phyloP scores from a whole-genome alignment of 2,888 invertebrate species.

The Bellardia pandia region DNA sequence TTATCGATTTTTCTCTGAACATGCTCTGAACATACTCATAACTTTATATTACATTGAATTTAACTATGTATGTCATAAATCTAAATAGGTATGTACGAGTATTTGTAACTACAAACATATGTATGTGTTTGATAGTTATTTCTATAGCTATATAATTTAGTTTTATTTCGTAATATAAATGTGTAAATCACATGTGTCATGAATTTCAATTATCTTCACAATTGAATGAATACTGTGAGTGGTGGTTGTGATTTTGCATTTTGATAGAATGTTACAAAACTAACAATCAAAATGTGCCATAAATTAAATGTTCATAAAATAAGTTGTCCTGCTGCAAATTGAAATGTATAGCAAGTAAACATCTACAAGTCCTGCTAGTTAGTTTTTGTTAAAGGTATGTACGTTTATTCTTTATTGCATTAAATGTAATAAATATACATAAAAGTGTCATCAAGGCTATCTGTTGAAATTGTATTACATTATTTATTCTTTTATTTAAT shows the following conservation, averaged over 20 bases:
- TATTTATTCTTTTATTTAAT: no score
- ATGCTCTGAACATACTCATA: no score
- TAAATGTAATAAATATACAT: no score
- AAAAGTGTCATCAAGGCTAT: no score
- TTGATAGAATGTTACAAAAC: neutral
- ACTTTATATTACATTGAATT: neutral
- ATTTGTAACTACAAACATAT: neutral
- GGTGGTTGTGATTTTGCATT: neutral
- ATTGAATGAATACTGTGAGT: neutral
- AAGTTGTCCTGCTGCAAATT: no score
- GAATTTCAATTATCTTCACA: constrained; percentile 11
- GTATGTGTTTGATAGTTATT: neutral
- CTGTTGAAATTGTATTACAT: no score
- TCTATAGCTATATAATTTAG: neutral
- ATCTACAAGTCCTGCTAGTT: no score
- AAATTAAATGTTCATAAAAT: no score
- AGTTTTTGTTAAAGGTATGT: no score
- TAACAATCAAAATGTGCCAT: neutral
- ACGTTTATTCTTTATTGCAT: no score
- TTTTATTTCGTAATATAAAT: neutral
- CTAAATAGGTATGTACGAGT: neutral
- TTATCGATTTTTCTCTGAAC: no score
- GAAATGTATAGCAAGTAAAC: no score
- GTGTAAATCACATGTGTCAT: neutral
- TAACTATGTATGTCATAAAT: neutral